Percentiles rank a stretch among this genome's conserved stretches.
These are phyloP conservation scores for Oceanodroma tethys DNA, from an alignment of 2,113 vertebrate genomes.

Conservation along the genomic window DNA sequence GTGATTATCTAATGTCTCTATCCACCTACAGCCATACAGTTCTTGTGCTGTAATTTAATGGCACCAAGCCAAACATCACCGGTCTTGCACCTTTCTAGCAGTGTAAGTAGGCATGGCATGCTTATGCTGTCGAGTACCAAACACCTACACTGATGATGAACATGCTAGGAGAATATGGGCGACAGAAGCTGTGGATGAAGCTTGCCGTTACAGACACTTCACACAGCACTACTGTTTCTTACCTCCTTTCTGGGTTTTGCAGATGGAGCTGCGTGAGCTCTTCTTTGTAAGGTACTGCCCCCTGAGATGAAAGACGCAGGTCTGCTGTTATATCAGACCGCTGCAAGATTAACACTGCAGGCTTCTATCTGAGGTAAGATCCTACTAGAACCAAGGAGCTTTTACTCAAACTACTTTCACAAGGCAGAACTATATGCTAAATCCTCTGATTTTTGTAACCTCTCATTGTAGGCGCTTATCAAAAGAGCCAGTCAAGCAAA, in stretches of 20 bases:
- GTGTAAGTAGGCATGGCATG: not conserved
- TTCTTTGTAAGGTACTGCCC: not conserved
- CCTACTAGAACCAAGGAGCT: not conserved
- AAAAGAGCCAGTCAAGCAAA: not conserved
- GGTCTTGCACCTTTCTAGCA: not conserved
- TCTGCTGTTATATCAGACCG: not conserved
- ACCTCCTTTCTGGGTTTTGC: not conserved
- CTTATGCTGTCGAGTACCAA: not conserved
- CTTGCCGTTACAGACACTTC: not conserved
- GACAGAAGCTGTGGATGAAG: not conserved
- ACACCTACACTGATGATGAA: not conserved
- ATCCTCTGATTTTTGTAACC: not conserved
- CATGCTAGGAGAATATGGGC: accelerated
- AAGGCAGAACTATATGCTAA: not conserved
- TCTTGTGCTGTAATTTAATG: not conserved
- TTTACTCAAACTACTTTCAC: not conserved
- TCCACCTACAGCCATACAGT: not conserved
- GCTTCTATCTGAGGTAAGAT: not conserved
- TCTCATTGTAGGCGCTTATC: not conserved
- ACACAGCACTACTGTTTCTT: not conserved
- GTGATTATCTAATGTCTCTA: not conserved
- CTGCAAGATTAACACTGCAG: not conserved
- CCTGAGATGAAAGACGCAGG: not conserved
- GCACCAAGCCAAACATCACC: not conserved
- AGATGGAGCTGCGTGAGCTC: not conserved